Evolutionary conservation across 2,113 vertebrate species (phyloP).

Genomic region (Pimephales promelas): DNA sequence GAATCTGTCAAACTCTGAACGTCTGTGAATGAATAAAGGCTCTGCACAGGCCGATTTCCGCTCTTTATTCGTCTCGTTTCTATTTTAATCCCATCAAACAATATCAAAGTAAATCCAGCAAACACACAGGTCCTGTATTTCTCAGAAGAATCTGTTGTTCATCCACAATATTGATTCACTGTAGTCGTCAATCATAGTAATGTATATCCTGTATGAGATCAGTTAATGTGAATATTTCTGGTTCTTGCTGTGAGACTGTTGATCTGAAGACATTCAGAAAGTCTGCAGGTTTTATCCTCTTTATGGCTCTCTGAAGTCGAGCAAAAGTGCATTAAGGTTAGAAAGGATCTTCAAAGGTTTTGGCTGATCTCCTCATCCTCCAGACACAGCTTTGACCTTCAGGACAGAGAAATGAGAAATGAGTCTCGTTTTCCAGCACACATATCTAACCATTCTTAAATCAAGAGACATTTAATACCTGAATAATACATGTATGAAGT

Average conservation of each 20-base stretch:
- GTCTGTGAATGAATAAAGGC: too few relatives aligned
- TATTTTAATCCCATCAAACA: neutral
- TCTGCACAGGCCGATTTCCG: too few relatives aligned
- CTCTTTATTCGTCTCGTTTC: neutral
- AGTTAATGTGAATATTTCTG: neutral
- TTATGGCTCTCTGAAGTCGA: constrained; percentile 72
- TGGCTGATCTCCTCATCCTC: constrained; percentile 47
- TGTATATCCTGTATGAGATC: neutral
- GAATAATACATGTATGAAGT: too few relatives aligned
- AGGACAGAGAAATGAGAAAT: neutral
- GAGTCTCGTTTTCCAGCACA: too few relatives aligned
- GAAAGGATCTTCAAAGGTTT: constrained; percentile 68
- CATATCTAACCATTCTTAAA: too few relatives aligned
- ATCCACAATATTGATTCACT: neutral
- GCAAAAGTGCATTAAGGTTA: constrained; percentile 76
- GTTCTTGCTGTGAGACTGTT: too few relatives aligned
- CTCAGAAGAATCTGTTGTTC: neutral
- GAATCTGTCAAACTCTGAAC: too few relatives aligned
- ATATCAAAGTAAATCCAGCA: neutral
- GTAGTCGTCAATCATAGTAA: neutral
- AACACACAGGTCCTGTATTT: neutral
- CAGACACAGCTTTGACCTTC: constrained; percentile 52
- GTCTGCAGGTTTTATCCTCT: constrained; percentile 53
- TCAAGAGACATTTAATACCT: too few relatives aligned
- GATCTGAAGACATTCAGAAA: neutral